Base-by-base conservation (phyloP, 2,797 vertebrate genomes). In the Catostomus latipinnis region DNA sequence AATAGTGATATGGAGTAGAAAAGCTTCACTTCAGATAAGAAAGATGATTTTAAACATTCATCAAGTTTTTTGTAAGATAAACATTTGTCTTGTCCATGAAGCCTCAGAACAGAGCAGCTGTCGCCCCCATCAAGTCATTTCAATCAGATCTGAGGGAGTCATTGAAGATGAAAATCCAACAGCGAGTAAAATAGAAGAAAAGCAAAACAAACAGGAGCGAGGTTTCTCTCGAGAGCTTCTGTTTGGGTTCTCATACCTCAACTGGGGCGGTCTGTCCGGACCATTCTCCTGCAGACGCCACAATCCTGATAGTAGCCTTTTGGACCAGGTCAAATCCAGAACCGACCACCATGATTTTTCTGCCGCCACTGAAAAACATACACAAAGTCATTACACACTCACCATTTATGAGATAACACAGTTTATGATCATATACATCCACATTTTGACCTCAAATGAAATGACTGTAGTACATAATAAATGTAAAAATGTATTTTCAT, bases 331-430 rank as follows among this genome's bases (percentile, higher is more conserved):
- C 91, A 86, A 99, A 99, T 48, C 96, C 95, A 0, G 93, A 93
- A 76, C 97, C 98, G 0, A 92, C 94, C 77, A 98, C 93, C 53
- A 90, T 90, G 76, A 99, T 97, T 88, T 92, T 96, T 83, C 98
- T 95, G 67, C 98, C 98, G 45, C 98, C 98, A 62, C 98, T 99
- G 87, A 81, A 93, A 92, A n/a, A 71, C 34, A 70, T 8, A 57
- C 16, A 70, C 18, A 78, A 9, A 68, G 34, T 11, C 43, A 54
- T 78, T 12, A 86, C 73, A 80, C 43, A 71, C 67, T 10, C 4
- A 10, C 8, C 11, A 56, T 6, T 2, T 10, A 43, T 54, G 68
- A 14, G 8, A 50, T 56, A 10, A 71, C 34, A 45, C 8, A 54
- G 68, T 6, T 14, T 34, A 34, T 34, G 34, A 34, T 34, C 34